Base-by-base conservation (phyloP, 2,888 invertebrate genomes). In the Clepsis dumicolana region DNA sequence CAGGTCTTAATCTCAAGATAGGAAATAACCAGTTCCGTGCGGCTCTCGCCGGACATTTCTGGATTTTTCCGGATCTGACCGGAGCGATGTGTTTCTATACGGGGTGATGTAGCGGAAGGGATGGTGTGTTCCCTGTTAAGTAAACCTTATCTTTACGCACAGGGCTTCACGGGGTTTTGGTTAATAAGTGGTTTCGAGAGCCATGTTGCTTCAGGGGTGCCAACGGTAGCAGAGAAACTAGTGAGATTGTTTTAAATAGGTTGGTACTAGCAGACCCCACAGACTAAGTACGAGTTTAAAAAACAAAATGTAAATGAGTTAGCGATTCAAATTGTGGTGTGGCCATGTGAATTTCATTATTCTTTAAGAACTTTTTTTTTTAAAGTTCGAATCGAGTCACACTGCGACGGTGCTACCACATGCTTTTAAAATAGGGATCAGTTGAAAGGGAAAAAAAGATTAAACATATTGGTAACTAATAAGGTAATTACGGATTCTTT, bases 1-100 rank as follows among this genome's bases (percentile, higher is more conserved):
- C 56, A 57, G 76, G 72, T 82, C 80, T 81, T 82, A 84, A 86
- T 82, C 80, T 82, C 75, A 80, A 81, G 77, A 83, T 85, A 81
- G 86, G 84, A 87, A 85, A 88, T 86, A 88, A 86, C 86, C 84
- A 80, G 86, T 85, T 84, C 81, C 79, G 81, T 80, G 78, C 79
- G 80, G 78, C 75, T 76, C 77, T 75, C 66, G 73, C 80, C 82
- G 85, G 85, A 83, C 80, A 79, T 78, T 81, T 84, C 83, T 75
- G 84, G 84, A 85, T 84, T 89, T 87, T 86, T 86, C 84, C 83
- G 82, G 86, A 82, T 84, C 80, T 79, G 76, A 69, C 21, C 56
- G 44, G 21, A 38, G 80, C 71, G 77, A 62, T 60, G 60, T 57
- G 75, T 79, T 81, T 82, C 80, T 80, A 78, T 79, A 78, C 76